Base-by-base conservation (phyloP, 2,797 vertebrate species). In the Falco biarmicus region DNA sequence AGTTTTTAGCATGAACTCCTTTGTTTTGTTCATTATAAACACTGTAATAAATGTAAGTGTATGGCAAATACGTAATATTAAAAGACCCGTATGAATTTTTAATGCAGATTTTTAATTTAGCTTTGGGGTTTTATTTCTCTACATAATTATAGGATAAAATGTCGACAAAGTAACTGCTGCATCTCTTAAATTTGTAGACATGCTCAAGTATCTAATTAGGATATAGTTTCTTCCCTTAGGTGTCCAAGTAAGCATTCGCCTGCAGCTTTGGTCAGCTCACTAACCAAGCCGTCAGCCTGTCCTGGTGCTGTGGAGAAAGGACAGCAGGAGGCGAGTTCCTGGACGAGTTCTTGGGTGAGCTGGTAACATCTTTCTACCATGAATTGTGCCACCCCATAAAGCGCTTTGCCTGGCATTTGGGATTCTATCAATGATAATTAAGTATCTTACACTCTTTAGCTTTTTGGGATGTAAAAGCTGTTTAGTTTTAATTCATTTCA, bases 321-420 rank as follows among this genome's bases (percentile, higher is more conserved):
- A 70, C 31, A 71, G 39, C 69, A 80, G 75, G 54, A 32, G 20
- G 15, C n/a, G 26, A 8, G 41, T 43, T 17, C 53, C 1, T 1
- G 41, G 41, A 15, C 11, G 19, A 39, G 43, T n/a, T 75, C 56
- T 18, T 37, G 76, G 48, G 19, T 45, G 73, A 68, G 14, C 61
- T 43, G 3, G 0, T 8, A 9, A 17, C 28, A 13, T 28, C 61
- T 4, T 51, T 61, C 29, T 24, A 0, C 21, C 8, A 2, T 7
- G 10, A 48, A 10, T 6, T n/a, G 11, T 76, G 66, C 70, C 3
- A 1, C 25, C 53, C 84, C 20, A 1, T 50, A 6, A 50, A 47
- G 87, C 8, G 3, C n/a, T 71, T 3, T 12, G 15, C n/a, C 39
- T 43, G 71, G 15, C 17, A 1, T 4, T 5, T 17, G 50, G 21